Percentiles rank a stretch among this genome's conserved stretches.
Evolutionary conservation across 2,888 invertebrate species (phyloP).

Genomic region (Neelides folsomi): DNA sequence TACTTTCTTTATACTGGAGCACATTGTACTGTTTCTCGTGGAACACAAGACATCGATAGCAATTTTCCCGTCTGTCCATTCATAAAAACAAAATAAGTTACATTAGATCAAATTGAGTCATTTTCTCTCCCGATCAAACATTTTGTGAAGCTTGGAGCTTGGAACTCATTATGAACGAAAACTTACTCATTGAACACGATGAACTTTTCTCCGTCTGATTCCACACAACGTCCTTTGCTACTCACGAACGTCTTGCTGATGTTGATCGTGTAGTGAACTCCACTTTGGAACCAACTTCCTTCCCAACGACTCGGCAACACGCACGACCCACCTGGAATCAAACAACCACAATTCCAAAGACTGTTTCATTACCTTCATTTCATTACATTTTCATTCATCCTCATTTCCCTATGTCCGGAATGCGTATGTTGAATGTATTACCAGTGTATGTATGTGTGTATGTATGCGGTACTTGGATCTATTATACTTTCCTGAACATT

Average conservation of each 20-base stretch:
- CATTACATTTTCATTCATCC: no score
- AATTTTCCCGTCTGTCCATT: slow-evolving; percentile 50
- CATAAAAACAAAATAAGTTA: slow-evolving; percentile 3
- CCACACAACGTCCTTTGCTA: slow-evolving; percentile 53
- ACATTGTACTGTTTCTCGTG: slow-evolving; percentile 90
- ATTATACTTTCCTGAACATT: no score
- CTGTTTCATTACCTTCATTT: no score
- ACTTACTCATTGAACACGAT: slow-evolving; percentile 42
- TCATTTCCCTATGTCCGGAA: no score
- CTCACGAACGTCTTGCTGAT: slow-evolving; percentile 46
- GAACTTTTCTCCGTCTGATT: slow-evolving; percentile 53
- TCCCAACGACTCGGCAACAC: slow-evolving; percentile 23
- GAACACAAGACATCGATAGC: slow-evolving; percentile 88
- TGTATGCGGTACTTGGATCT: no score
- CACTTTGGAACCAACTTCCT: slow-evolving; percentile 51
- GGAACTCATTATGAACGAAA: background rate
- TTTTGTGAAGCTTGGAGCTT: background rate
- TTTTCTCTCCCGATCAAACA: background rate
- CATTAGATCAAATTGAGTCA: background rate
- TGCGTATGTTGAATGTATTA: no score
- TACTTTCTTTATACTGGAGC: slow-evolving; percentile 93
- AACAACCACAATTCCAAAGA: no score
- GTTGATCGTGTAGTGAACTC: slow-evolving; percentile 40
- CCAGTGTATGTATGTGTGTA: no score
- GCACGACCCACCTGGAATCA: no score